Percentiles rank a stretch among this genome's conserved stretches.
Conservation (phyloP, 2,797 vertebrate species). For the Girardinus metallicus region DNA sequence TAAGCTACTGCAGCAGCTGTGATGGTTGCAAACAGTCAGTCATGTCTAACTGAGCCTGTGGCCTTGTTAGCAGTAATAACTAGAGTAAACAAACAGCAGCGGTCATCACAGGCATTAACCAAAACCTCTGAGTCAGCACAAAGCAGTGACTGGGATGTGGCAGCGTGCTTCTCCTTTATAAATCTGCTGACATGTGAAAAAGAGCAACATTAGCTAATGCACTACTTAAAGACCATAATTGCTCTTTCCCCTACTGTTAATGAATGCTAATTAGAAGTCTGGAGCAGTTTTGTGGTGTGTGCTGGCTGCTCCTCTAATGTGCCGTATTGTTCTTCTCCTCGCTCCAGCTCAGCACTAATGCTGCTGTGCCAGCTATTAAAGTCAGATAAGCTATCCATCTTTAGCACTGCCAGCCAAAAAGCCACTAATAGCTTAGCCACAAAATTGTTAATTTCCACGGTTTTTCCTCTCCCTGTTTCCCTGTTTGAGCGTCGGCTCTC, state of each 20-base stretch:
- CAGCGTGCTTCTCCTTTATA: constrained; percentile 70
- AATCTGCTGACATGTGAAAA: constrained; percentile 83
- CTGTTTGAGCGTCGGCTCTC: constrained; percentile 53
- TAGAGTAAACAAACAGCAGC: constrained; percentile 73
- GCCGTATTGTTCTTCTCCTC: constrained; percentile 80
- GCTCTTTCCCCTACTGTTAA: constrained; percentile 85
- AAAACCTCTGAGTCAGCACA: constrained; percentile 74
- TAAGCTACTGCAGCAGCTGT: constrained; percentile 43
- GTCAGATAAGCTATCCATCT: constrained; percentile 83
- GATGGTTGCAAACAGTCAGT: constrained; percentile 49
- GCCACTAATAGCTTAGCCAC: constrained; percentile 79
- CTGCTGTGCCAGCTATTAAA: constrained; percentile 83
- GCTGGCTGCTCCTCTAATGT: constrained; percentile 83
- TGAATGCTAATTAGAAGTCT: constrained; percentile 87
- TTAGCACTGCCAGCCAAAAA: constrained; percentile 78
- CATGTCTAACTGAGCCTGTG: constrained; percentile 60
- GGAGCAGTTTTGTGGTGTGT: constrained; percentile 75
- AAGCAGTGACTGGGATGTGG: constrained; percentile 74
- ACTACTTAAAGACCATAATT: constrained; percentile 86
- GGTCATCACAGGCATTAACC: constrained; percentile 71
- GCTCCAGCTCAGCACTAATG: constrained; percentile 80
- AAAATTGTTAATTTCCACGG: constrained; percentile 78
- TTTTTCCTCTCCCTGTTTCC: constrained; percentile 63
- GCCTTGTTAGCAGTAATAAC: constrained; percentile 72
- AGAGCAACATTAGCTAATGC: constrained; percentile 86